Base-by-base conservation (phyloP, 2,888 invertebrate genomes). In the Graphium colonna region DNA sequence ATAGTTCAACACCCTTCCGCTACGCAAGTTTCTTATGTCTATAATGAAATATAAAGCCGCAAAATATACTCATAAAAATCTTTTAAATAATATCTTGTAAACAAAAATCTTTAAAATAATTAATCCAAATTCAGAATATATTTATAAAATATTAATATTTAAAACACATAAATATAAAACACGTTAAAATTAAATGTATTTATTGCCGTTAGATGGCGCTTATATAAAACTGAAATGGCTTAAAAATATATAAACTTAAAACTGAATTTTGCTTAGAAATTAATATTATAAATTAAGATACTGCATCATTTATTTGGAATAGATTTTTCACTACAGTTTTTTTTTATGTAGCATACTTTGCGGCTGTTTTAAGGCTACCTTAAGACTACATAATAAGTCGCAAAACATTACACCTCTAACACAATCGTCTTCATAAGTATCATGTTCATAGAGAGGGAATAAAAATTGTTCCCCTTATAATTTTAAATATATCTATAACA, bases 391-490 rank as follows among this genome's bases (percentile, higher is more conserved):
- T 16, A 18, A 26, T 36, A 45, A 43, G 38, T 39, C 28, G 51
- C 39, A 51, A 51, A 51, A 44, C 21, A 38, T 39, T 38, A 15
- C 33, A 17, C 26, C 0, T 12, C 43, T 54, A 51, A 43, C 49
- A 54, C 49, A 54, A 49, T 49, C 45, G 15, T 54, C 16, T 5
- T 54, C 53, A 49, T 54, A 54, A 54, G 53, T 44, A 45, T 17
- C 12, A 15, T 33, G 31, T 44, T 42, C n/a, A n/a, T 16, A 36
- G 26, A 17, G 1, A 10, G 52, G 52, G 41, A 48, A 41, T 52
- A 42, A 53, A 43, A 53, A 43, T 53, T 48, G 48, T 48, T 49
- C 44, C 53, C 44, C 53, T 40, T 36, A 47, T 3, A 36, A 15
- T 44, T 15, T 33, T 41, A 33, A 38, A 52, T 42, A 36, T 16